A percentile compares a stretch with the other conserved stretches of the same genome.
These are phyloP conservation scores for Trissolcus brochymenae DNA, from an alignment of 2,888 invertebrate species.

Conservation along the genomic window DNA sequence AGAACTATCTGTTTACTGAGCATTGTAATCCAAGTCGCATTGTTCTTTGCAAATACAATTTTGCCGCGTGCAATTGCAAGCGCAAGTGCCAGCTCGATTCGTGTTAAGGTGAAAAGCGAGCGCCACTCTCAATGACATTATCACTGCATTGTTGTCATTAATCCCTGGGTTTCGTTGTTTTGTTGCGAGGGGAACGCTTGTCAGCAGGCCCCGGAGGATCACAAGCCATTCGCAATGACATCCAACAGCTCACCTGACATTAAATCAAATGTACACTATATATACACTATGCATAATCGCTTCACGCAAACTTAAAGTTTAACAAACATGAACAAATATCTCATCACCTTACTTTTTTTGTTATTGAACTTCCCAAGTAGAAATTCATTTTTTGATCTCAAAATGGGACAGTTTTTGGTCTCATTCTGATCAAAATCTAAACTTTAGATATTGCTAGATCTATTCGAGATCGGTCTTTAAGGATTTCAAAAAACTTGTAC, in stretches of 20 bases:
- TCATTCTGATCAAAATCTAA: no score
- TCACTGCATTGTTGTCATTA: constrained; percentile 51
- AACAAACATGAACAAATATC: no score
- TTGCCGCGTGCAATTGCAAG: constrained; percentile 56
- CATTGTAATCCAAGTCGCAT: constrained; percentile 71
- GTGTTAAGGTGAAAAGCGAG: constrained; percentile 50
- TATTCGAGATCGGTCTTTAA: no score
- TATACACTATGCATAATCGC: constrained; percentile 21
- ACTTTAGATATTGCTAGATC: no score
- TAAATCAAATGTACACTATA: constrained; percentile 44
- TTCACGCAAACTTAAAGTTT: constrained; percentile 35
- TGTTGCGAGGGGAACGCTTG: constrained; percentile 49
- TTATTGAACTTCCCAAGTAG: no score
- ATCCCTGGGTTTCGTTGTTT: constrained; percentile 52
- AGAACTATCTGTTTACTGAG: constrained; percentile 70
- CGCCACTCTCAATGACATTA: constrained; percentile 48
- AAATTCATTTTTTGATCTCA: no score
- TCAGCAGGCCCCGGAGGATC: constrained; percentile 46
- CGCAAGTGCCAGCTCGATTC: constrained; percentile 21
- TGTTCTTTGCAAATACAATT: constrained; percentile 69
- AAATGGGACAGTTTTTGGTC: no score
- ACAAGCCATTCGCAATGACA: constrained; percentile 48
- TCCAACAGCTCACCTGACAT: constrained; percentile 46
- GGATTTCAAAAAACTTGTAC: no score
- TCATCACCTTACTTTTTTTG: no score